Percentiles rank a stretch among this genome's conserved stretches.
Evolutionary conservation across 2,113 vertebrate genomes (phyloP).

Genomic region (Ammodytes marinus): DNA sequence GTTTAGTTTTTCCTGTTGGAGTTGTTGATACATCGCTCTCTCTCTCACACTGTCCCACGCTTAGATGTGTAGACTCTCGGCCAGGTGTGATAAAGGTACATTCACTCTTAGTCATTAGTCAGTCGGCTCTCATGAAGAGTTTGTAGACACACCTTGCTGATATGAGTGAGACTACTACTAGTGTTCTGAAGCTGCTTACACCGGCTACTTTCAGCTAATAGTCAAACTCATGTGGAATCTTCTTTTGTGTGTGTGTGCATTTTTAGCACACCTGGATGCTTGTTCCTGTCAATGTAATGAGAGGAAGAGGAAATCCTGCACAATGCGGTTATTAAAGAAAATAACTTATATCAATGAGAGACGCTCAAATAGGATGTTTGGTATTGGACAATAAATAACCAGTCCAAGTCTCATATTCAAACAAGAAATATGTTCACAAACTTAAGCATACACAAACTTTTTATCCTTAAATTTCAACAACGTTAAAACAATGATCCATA

Average conservation of each 20-base stretch:
- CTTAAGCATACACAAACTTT: background rate
- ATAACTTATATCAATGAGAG: background rate
- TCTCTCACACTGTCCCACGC: slow-evolving; percentile 42
- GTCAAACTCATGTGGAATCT: background rate
- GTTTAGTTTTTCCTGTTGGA: slow-evolving; percentile 53
- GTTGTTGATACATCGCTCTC: slow-evolving; percentile 22
- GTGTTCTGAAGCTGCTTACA: background rate
- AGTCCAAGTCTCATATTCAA: background rate
- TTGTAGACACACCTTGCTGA: background rate
- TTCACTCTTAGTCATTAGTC: slow-evolving; percentile 31
- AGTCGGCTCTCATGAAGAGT: background rate
- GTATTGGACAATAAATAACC: background rate
- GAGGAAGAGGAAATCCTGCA: background rate
- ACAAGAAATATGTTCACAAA: background rate
- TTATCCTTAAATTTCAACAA: background rate
- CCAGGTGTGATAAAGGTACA: slow-evolving; percentile 35
- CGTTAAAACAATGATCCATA: background rate
- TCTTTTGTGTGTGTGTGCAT: background rate
- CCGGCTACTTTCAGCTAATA: background rate
- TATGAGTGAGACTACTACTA: background rate
- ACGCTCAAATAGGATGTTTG: background rate
- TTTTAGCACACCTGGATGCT: too few relatives aligned
- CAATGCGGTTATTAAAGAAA: background rate
- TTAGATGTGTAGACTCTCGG: background rate
- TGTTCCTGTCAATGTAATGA: background rate